Evolutionary conservation across 2,888 invertebrate species (phyloP).

Genomic region (Lycophotia porphyrea): DNA sequence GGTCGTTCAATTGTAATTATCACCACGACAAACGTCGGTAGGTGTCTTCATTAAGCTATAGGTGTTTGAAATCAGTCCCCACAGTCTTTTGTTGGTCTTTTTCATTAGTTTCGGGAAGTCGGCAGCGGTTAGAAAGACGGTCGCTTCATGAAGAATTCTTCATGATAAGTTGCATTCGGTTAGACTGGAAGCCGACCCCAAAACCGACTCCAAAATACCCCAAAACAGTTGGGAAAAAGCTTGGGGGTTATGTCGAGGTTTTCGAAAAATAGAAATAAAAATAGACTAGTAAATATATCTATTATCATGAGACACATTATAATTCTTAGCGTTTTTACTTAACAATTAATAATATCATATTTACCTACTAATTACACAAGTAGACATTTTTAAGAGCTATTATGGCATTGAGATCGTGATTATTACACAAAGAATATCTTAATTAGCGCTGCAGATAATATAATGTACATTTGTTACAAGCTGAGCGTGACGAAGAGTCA

Average conservation of each 20-base stretch:
- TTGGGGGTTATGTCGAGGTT: background rate
- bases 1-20: background rate
- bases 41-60: background rate
- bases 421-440: constrained; percentile 9
- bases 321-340: background rate
- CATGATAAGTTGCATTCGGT: background rate
- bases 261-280: background rate
- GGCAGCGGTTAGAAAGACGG: background rate
- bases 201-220: too few relatives aligned
- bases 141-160: background rate
- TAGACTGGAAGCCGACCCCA: background rate
- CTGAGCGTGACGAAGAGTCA: too few relatives aligned
- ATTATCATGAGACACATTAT: background rate
- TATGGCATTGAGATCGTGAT: constrained; percentile 25
- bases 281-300: constrained; percentile 15
- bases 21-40: background rate
- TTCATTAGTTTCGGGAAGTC: background rate
- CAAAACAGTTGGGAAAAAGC: background rate
- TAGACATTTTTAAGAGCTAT: constrained; percentile 5
- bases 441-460: background rate
- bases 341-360: constrained; percentile 2
- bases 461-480: constrained; percentile 17
- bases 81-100: background rate
- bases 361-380: background rate
- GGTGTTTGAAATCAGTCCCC: background rate